Conservation (phyloP, 2,797 vertebrate species). For the Nannoperca australis region DNA sequence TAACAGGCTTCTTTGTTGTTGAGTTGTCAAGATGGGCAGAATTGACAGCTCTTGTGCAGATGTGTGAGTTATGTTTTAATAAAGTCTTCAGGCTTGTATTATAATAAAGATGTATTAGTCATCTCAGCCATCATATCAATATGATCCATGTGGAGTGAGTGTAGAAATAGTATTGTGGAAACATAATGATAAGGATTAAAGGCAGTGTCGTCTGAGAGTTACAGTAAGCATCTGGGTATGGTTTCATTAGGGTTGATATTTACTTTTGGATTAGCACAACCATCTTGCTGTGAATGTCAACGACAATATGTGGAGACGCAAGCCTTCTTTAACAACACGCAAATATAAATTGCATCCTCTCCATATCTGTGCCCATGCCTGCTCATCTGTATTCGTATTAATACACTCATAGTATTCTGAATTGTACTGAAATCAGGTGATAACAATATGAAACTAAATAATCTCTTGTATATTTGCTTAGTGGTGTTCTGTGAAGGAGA, state of each 20-base stretch:
- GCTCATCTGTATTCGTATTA: conserved; percentile 8
- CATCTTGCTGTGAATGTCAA: conserved; percentile 43
- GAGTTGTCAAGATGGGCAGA: neutral
- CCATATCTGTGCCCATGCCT: neutral
- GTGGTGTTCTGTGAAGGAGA: conserved; percentile 41
- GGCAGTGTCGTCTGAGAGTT: conserved; percentile 18
- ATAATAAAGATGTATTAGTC: conserved; percentile 19
- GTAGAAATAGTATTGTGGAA: conserved; percentile 35
- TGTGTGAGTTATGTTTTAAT: conserved; percentile 35
- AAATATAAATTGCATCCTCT: conserved; percentile 10
- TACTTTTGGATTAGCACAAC: conserved; percentile 47
- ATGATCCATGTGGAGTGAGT: conserved; percentile 23
- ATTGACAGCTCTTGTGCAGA: neutral
- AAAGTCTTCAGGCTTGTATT: conserved; percentile 8
- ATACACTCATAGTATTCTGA: conserved; percentile 15
- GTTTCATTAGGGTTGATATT: conserved; percentile 62
- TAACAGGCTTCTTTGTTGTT: conserved; percentile 6
- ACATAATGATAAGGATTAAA: conserved; percentile 40
- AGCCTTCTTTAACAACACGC: neutral
- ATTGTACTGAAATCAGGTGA: conserved; percentile 39
- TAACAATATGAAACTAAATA: conserved; percentile 6
- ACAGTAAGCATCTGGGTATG: conserved; percentile 39
- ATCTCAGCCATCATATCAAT: conserved; percentile 4
- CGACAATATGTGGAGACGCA: conserved; percentile 1
- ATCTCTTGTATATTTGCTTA: conserved; percentile 22